Evolutionary conservation across 2,113 vertebrate species (phyloP), one percentile per base, ranked within the genome.

Genomic region (Andinoacara biseriatus): DNA sequence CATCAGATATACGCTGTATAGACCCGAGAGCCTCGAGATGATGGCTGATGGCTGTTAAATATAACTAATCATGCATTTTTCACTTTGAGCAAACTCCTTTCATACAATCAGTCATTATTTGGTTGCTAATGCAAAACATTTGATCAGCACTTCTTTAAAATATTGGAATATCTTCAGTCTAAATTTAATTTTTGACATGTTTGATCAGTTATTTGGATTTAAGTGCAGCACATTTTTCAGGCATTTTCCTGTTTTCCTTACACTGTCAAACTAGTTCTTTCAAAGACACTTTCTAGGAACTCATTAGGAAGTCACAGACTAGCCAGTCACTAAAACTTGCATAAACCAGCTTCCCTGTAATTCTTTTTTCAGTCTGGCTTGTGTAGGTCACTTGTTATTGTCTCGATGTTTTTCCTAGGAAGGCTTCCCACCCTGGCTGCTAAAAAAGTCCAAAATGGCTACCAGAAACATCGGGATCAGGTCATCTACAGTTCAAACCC

Each of bases 401-500:
- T 84, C 54, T 80, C 7, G 22, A 24, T 57, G 56, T 62, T 76
- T 79, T 72, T 38, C 5, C 9, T 5, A 46, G 67, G 10, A 26
- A 49, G 10, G 29, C 49, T 43, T 78, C 63, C 78, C 49, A 38
- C 38, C 60, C 75, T 1, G 15, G 67, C 69, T 22, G 43, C 75
- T 52, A 46, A 20, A 82, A 5, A 80, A 63, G 40, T 59, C 62
- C 33, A 75, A 89, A 65, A 81, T n/a, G 24, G 46, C 65, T 3
- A 5, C 13, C 6, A 29, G 35, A 59, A 76, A 43, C 46, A 59
- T 13, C 2, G 20, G 7, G 56, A 84, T 52, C 17, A 78, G 63
- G 63, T 86, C 18, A 80, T 67, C 29, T 58, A 59, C 35, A 80
- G 81, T 80, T 87, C 60, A 84, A 56, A 11, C 43, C 49, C 33